phyloP scores from a whole-genome alignment of 2,113 vertebrate species.

The Hippopotamus amphibius region DNA sequence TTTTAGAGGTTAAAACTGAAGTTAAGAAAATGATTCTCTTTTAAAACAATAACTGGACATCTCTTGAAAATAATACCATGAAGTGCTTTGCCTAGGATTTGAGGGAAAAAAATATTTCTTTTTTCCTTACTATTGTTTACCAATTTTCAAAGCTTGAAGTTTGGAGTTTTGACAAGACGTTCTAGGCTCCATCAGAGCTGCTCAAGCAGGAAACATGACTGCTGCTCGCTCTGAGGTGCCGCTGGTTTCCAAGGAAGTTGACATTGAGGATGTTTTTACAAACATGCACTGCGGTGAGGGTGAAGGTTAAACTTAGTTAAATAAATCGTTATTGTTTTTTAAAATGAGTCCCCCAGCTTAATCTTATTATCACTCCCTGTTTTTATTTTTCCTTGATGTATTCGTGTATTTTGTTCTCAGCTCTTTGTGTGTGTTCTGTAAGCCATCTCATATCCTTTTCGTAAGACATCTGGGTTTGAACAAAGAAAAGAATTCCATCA shows the following conservation, averaged over 20 bases:
- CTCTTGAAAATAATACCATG: constrained; percentile 51
- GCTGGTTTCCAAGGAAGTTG: not conserved
- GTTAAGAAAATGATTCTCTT: constrained; percentile 67
- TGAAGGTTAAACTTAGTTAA: constrained; percentile 56
- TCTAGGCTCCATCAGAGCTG: not conserved
- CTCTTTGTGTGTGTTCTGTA: not conserved
- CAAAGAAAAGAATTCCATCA: not conserved
- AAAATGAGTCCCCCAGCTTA: not conserved
- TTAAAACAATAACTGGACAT: constrained; percentile 59
- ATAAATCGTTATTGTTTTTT: constrained; percentile 49
- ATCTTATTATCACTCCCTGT: not conserved
- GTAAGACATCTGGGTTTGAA: not conserved
- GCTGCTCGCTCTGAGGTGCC: not conserved
- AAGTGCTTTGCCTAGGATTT: constrained; percentile 22
- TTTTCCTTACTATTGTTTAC: constrained; percentile 64
- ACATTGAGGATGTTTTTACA: constrained; percentile 42
- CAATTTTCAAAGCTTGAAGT: constrained; percentile 39
- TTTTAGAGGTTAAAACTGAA: constrained; percentile 49
- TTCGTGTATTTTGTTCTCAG: not conserved
- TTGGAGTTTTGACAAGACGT: constrained; percentile 37
- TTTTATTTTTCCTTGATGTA: not conserved
- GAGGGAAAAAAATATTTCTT: not conserved
- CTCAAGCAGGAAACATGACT: not conserved
- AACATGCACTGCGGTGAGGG: not conserved
- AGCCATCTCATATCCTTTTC: not conserved